These are phyloP conservation scores for Leuctra nigra DNA, from an alignment of 2,888 invertebrate species.

Conservation along the genomic window DNA sequence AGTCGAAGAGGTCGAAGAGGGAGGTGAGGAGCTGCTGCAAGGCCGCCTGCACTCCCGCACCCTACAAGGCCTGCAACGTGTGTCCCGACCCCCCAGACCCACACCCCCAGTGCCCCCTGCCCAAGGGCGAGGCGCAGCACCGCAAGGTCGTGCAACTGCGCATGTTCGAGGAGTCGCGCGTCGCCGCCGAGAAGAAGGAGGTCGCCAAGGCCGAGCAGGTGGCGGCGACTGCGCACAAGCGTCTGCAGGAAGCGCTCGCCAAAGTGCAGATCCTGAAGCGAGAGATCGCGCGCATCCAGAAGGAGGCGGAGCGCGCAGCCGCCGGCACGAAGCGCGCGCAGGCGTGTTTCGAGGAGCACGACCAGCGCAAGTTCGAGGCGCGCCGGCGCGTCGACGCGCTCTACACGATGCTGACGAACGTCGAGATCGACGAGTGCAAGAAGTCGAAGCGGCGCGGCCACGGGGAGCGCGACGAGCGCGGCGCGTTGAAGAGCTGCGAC, in stretches of 20 bases:
- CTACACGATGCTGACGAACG: not conserved
- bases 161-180: not conserved
- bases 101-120: not conserved
- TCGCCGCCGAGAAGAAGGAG: not conserved
- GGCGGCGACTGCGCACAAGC: not conserved
- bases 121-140: not conserved
- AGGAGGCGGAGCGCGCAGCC: not conserved
- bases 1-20: too few species aligned
- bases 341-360: not conserved
- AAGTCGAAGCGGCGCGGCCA: not conserved
- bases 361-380: not conserved
- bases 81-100: not conserved
- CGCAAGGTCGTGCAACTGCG: not conserved
- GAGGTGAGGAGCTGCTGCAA: not conserved
- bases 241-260: not conserved
- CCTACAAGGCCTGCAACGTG: not conserved
- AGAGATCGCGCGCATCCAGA: not conserved
- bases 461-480: not conserved
- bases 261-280: not conserved
- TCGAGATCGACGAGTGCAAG: not conserved
- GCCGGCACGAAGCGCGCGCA: not conserved
- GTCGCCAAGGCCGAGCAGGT: not conserved
- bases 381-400: not conserved
- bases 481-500: not conserved
- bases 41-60: not conserved